Conservation (phyloP, 2,113 vertebrate genomes). For the Macrotis lagotis region DNA sequence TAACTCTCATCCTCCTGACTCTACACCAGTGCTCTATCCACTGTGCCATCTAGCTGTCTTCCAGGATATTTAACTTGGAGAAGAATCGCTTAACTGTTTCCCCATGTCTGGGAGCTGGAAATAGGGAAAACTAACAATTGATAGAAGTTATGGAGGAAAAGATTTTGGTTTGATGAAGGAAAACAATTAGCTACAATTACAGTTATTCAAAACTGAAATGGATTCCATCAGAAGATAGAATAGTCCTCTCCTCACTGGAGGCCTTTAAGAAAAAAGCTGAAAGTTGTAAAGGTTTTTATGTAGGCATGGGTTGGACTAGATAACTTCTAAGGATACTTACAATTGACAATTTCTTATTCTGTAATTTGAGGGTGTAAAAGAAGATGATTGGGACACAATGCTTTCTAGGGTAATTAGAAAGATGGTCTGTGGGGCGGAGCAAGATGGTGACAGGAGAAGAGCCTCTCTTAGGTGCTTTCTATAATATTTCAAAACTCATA, state of each 20-base stretch:
- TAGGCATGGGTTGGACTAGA: not conserved
- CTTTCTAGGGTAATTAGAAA: conserved; percentile 31
- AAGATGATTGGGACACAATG: conserved; percentile 37
- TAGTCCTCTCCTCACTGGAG: not conserved
- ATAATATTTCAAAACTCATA: too few relatives aligned
- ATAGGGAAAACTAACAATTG: not conserved
- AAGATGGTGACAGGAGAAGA: too few relatives aligned
- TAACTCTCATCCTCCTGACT: too few relatives aligned
- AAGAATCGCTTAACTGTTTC: not conserved
- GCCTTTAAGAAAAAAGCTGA: not conserved
- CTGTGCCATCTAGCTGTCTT: too few relatives aligned
- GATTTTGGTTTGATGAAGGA: not conserved
- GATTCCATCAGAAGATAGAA: not conserved
- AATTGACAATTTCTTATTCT: not conserved
- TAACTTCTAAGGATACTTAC: not conserved
- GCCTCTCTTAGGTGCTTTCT: too few relatives aligned
- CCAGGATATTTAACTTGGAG: not conserved
- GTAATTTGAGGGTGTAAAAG: conserved; percentile 32
- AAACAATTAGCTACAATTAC: not conserved
- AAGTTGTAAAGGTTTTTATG: not conserved
- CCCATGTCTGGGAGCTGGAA: not conserved
- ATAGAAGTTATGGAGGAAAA: not conserved
- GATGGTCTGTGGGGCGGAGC: conserved; percentile 21
- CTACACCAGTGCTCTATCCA: too few relatives aligned
- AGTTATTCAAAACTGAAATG: not conserved